Evolutionary conservation across 2,888 invertebrate genomes (phyloP).

Genomic region (Drosophila sordidapex): DNA sequence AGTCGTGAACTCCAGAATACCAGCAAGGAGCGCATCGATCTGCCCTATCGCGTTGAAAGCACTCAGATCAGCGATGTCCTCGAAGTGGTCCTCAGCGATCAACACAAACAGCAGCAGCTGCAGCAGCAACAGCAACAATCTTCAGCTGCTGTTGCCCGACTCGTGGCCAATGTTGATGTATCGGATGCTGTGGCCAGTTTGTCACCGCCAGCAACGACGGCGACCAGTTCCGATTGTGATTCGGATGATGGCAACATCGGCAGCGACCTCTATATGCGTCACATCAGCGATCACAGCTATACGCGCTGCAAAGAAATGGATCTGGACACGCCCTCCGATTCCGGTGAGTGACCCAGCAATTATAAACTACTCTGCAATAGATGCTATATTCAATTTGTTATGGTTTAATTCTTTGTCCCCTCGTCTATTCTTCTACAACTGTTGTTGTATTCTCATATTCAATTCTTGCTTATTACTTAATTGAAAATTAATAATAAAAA

Average conservation of each 20-base stretch:
- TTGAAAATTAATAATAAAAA: too few species aligned
- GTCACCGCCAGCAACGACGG: constrained; percentile 48
- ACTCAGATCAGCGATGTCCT: constrained; percentile 74
- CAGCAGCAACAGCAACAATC: background rate
- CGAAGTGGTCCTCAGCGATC: constrained; percentile 70
- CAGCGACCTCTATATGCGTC: constrained; percentile 40
- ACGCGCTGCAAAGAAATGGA: constrained; percentile 87
- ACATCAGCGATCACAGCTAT: constrained; percentile 89
- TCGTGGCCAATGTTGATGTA: constrained; percentile 7
- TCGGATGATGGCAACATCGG: constrained; percentile 59
- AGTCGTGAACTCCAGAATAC: constrained; percentile 83
- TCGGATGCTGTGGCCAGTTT: constrained; percentile 3
- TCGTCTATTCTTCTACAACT: background rate
- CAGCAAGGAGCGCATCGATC: constrained; percentile 71
- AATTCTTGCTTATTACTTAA: too few species aligned
- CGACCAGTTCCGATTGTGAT: constrained; percentile 60
- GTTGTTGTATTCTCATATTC: too few species aligned
- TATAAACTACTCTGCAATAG: constrained; percentile 2
- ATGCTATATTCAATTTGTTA: background rate
- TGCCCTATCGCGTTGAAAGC: constrained; percentile 44
- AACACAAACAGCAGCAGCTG: constrained; percentile 27
- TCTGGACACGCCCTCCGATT: constrained; percentile 95
- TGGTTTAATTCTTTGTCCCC: background rate
- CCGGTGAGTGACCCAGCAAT: constrained; percentile 88
- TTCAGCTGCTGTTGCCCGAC: background rate